Percentiles rank a stretch among this genome's conserved stretches.
phyloP scores from a whole-genome alignment of 2,888 invertebrate genomes.

The Tipula confusa region DNA sequence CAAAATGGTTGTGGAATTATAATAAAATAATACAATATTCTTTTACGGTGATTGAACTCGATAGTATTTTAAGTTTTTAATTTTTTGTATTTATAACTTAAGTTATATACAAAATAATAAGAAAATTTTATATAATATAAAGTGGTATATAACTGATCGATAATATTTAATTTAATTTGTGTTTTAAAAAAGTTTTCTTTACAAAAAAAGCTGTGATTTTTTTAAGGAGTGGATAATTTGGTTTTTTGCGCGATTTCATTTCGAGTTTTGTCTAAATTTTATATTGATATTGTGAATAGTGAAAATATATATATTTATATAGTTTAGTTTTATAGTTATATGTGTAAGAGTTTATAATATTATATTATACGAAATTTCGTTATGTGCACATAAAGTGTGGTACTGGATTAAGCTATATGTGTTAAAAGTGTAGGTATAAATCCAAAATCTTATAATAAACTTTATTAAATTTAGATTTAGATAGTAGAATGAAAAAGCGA shows the following conservation, averaged over 20 bases:
- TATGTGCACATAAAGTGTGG: conserved; percentile 3
- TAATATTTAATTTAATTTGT: neutral
- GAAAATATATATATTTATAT: neutral
- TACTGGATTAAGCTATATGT: neutral
- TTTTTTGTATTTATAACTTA: neutral
- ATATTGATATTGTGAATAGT: neutral
- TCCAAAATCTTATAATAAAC: neutral
- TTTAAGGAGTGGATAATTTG: conserved; percentile 28
- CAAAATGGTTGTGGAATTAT: conserved; percentile 29
- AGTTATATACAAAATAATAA: neutral
- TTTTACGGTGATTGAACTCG: conserved; percentile 30
- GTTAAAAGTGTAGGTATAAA: conserved; percentile 14
- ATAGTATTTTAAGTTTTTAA: conserved; percentile 4
- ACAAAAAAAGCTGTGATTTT: neutral
- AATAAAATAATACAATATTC: conserved; percentile 5
- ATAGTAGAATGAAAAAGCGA: too few relatives aligned
- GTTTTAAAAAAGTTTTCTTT: neutral
- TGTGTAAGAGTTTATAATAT: neutral
- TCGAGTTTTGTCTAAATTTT: neutral
- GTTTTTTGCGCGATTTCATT: neutral
- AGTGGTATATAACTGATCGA: neutral
- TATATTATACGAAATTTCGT: neutral
- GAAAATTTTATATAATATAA: too few relatives aligned
- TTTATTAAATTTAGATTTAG: too few relatives aligned
- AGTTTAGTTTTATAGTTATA: neutral